Conservation (phyloP, 2,113 vertebrate species). For the Spheniscus mendiculus region DNA sequence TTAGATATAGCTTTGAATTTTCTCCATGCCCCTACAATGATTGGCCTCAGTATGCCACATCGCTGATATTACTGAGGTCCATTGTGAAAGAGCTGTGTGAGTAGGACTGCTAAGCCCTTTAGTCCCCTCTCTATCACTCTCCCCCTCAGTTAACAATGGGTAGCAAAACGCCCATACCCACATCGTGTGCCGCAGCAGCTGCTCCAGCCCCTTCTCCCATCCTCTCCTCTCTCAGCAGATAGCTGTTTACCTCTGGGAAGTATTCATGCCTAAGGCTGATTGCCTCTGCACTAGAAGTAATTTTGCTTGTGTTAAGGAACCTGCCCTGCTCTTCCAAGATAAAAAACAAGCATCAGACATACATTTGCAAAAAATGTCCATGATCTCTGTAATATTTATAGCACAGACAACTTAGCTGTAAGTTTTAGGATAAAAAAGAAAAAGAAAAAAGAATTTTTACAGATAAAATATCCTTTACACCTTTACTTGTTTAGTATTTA, state of each 20-base stretch:
- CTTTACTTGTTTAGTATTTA: constrained; percentile 23
- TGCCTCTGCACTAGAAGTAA: neutral
- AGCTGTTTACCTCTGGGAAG: neutral
- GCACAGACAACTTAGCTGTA: neutral
- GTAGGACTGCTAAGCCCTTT: neutral
- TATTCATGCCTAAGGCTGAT: neutral
- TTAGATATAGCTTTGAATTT: neutral
- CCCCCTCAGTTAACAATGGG: no score
- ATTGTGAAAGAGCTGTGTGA: rapidly evolving
- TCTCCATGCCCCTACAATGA: neutral
- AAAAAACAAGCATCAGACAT: neutral
- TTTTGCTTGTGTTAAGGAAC: neutral
- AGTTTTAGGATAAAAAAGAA: neutral
- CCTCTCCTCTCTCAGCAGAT: neutral
- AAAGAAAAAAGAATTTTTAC: neutral
- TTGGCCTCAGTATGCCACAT: neutral
- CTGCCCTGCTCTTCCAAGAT: neutral
- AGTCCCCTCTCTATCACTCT: rapidly evolving
- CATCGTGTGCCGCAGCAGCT: rapidly evolving
- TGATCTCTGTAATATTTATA: neutral
- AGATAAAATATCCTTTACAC: neutral
- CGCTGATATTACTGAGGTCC: neutral
- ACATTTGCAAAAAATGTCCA: neutral
- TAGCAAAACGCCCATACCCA: rapidly evolving
- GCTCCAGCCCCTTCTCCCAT: neutral